A percentile compares a stretch with the other conserved stretches of the same genome.
Conservation (phyloP, 2,888 invertebrate species). For the Exocentrus adspersus region DNA sequence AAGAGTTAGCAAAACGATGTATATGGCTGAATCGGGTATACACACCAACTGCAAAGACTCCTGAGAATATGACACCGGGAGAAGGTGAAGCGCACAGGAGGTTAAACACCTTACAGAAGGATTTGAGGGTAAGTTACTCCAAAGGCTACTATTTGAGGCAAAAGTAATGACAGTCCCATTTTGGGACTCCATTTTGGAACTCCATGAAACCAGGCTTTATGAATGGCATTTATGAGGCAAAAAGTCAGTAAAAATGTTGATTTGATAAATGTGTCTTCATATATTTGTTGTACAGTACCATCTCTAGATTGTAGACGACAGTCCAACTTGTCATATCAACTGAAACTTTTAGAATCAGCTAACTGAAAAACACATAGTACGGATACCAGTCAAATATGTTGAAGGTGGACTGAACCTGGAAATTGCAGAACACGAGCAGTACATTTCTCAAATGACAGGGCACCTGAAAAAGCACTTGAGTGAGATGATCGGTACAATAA, state of each 20-base stretch:
- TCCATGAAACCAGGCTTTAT: no score
- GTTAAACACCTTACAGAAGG: slow-evolving; percentile 76
- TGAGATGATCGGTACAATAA: slow-evolving; percentile 74
- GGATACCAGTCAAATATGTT: slow-evolving; percentile 67
- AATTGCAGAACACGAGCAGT: slow-evolving; percentile 70
- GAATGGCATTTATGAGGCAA: background rate
- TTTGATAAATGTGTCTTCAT: no score
- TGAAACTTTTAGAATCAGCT: slow-evolving; percentile 70
- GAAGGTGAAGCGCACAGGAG: slow-evolving; percentile 76
- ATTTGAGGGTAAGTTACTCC: slow-evolving; percentile 70
- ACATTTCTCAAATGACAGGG: slow-evolving; percentile 71
- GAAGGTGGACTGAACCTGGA: slow-evolving; percentile 66
- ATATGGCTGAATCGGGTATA: slow-evolving; percentile 79
- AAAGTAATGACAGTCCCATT: no score
- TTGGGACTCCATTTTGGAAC: no score
- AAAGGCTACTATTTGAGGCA: background rate
- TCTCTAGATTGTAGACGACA: no score
- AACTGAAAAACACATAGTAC: slow-evolving; percentile 77
- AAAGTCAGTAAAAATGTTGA: background rate
- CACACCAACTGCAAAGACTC: slow-evolving; percentile 68
- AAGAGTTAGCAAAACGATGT: slow-evolving; percentile 80
- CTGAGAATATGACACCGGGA: slow-evolving; percentile 66
- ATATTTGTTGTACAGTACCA: no score
- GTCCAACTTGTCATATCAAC: background rate
- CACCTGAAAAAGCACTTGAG: slow-evolving; percentile 76